These are phyloP conservation scores for Tretioscincus oriximinensis DNA, from an alignment of 2,113 vertebrate genomes.

Conservation along the genomic window DNA sequence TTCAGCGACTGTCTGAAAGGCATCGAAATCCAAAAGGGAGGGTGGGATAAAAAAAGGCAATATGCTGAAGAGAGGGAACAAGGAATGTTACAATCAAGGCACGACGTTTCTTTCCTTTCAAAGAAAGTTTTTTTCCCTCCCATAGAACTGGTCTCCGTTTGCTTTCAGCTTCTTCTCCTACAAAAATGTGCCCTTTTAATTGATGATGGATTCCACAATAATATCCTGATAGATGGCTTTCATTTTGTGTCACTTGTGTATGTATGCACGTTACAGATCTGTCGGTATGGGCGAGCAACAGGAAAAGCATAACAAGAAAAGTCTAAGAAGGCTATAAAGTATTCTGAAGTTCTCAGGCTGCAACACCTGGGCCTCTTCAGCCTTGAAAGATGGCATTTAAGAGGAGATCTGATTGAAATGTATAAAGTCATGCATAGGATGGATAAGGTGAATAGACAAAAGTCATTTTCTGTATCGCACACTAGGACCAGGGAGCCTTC, in stretches of 20 bases:
- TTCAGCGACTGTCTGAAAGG: neutral
- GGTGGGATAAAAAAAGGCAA: neutral
- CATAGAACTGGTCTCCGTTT: neutral
- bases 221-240: neutral
- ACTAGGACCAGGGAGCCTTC: too few species aligned
- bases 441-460: too few species aligned
- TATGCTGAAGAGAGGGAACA: conserved; percentile 7
- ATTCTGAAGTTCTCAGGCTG: neutral
- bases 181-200: neutral
- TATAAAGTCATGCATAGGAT: too few species aligned
- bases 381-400: too few species aligned
- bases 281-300: neutral
- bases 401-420: too few species aligned
- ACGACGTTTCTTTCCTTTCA: neutral
- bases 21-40: conserved; percentile 3
- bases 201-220: neutral
- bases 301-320: neutral
- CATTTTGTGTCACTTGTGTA: neutral
- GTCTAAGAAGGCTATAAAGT: neutral
- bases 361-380: too few species aligned
- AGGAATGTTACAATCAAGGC: neutral
- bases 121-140: neutral
- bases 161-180: neutral
- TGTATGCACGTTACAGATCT: fast-evolving
- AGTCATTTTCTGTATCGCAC: too few species aligned